phyloP scores from a whole-genome alignment of 2,797 vertebrate species.

The Leptoclinus maculatus region DNA sequence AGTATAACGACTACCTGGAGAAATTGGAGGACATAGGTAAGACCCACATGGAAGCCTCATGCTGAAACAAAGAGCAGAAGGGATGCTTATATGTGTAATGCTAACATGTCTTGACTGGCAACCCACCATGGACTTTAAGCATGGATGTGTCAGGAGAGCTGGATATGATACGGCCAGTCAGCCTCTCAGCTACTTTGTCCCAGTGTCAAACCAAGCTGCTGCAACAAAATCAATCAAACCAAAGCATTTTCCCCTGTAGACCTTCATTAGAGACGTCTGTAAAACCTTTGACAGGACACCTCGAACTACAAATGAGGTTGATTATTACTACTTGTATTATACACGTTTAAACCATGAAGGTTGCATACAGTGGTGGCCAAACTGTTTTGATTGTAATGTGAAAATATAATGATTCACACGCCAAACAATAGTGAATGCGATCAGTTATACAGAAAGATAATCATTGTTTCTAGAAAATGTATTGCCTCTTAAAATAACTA shows the following conservation, averaged over 20 bases:
- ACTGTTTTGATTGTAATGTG: background rate
- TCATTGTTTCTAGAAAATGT: background rate
- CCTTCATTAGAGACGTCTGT: background rate
- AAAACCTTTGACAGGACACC: background rate
- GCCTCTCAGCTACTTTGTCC: constrained; percentile 3
- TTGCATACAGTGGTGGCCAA: background rate
- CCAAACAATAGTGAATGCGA: background rate
- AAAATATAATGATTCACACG: background rate
- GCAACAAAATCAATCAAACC: background rate
- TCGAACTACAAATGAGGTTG: background rate
- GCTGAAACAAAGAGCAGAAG: background rate
- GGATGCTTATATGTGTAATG: constrained; percentile 27
- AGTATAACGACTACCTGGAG: constrained; percentile 98
- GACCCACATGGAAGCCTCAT: constrained; percentile 17
- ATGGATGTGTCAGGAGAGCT: constrained; percentile 21
- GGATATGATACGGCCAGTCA: constrained; percentile 1
- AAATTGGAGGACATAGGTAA: constrained; percentile 95
- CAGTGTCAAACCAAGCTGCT: background rate
- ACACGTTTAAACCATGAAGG: background rate
- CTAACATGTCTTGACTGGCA: constrained; percentile 42
- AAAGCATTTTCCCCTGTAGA: background rate
- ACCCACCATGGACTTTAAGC: constrained; percentile 8
- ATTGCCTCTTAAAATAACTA: background rate
- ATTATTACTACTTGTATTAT: background rate
- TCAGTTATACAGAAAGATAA: background rate